Evolutionary conservation across 2,113 vertebrate genomes (phyloP).

Genomic region (Apeltes quadracus): DNA sequence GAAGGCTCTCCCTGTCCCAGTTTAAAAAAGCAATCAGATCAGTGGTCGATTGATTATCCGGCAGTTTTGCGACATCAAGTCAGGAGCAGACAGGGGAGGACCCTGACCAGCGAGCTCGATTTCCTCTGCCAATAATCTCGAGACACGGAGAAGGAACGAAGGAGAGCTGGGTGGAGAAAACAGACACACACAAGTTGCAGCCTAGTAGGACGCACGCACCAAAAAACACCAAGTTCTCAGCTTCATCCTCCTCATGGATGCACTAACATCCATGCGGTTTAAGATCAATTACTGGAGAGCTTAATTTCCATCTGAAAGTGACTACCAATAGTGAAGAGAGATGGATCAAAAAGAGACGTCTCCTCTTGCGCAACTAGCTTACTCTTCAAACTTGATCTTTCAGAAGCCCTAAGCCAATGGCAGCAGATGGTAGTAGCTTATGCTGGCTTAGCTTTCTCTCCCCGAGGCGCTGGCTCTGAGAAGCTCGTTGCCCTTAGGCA

Average conservation of each 20-base stretch:
- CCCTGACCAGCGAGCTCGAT: constrained; percentile 37
- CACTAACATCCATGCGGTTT: constrained; percentile 36
- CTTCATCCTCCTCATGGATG: constrained; percentile 32
- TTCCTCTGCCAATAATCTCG: constrained; percentile 46
- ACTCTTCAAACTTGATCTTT: constrained; percentile 71
- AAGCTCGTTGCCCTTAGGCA: constrained; percentile 73
- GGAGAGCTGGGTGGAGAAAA: constrained; percentile 4
- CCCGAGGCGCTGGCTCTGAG: constrained; percentile 68
- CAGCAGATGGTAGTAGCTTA: constrained; percentile 74
- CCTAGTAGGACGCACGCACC: constrained; percentile 19
- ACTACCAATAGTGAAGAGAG: constrained; percentile 26
- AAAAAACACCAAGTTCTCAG: constrained; percentile 4
- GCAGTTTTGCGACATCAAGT: constrained; percentile 19
- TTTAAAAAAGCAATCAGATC: constrained; percentile 29
- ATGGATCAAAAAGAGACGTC: constrained; percentile 52
- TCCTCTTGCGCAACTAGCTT: constrained; percentile 51
- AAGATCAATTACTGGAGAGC: constrained; percentile 53
- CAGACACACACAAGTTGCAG: constrained; percentile 19
- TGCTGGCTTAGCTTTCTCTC: constrained; percentile 71
- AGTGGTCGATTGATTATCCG: constrained; percentile 40
- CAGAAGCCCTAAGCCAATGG: constrained; percentile 63
- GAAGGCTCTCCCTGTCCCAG: constrained; percentile 2
- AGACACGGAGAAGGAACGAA: constrained; percentile 1
- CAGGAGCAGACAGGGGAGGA: constrained; percentile 26
- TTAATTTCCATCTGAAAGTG: constrained; percentile 58